Evolutionary conservation across 2,797 vertebrate genomes (phyloP), one percentile per base, ranked within the genome.

Genomic region (Danio choprae): DNA sequence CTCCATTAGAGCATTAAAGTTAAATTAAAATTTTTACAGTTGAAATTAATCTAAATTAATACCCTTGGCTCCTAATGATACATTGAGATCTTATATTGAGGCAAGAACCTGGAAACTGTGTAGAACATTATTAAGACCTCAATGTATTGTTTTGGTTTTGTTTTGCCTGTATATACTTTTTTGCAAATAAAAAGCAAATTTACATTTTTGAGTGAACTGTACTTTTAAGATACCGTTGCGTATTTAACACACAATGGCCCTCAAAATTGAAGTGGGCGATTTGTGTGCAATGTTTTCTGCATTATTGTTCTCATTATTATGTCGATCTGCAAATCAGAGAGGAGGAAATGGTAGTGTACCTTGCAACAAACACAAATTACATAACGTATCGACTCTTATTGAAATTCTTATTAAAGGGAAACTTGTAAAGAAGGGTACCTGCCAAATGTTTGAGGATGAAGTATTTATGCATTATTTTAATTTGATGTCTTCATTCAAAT

Each of bases 221-320:
- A 3, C 29, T 3, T 29, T 29, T 29, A 29, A 29, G 29, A 29
- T 29, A 3, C 29, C 29, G 29, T 29, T 29, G 29, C 29, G 58
- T 43, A 81, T 46, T 58, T 43, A 60, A 36, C 10, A 5, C 44
- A 64, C 46, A 71, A 58, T 53, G 63, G 46, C n/a, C 18, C 6
- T 67, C 20, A 65, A 51, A 55, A 36, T 65, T 11, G 22, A 72
- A 80, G 65, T 4, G 40, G 60, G 18, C 55, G 53, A 41, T 77
- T 81, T 77, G 77, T 80, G 84, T 86, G 84, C 82, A 84, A 84
- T 50, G 51, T 76, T 64, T 78, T 73, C 41, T 79, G 44, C 20
- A 43, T 79, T 18, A 48, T 36, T 11, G 46, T 74, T 65, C 16
- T n/a, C 64, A 48, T 78, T 44, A 38, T 15, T 51, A 18, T 3